These are phyloP conservation scores for Odontesthes bonariensis DNA, from an alignment of 2,113 vertebrate genomes.

Conservation along the genomic window DNA sequence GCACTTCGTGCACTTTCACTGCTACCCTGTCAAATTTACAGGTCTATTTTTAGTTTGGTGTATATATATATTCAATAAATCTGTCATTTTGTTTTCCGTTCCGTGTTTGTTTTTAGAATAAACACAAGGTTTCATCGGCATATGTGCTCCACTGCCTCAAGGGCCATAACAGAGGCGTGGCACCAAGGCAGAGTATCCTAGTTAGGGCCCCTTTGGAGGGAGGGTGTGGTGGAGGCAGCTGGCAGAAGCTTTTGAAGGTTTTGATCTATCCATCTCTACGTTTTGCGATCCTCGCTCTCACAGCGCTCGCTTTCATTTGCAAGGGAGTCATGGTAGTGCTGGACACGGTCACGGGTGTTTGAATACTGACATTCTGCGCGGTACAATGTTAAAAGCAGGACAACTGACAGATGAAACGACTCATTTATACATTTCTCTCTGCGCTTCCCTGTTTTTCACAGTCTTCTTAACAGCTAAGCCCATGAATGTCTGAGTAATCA, in stretches of 20 bases:
- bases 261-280: constrained; percentile 48
- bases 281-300: constrained; percentile 57
- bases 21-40: constrained; percentile 39
- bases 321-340: neutral
- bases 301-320: constrained; percentile 25
- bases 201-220: constrained; percentile 19
- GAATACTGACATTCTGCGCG: neutral
- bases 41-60: constrained; percentile 48
- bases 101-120: constrained; percentile 43
- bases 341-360: neutral
- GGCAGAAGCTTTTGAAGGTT: constrained; percentile 42
- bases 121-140: neutral
- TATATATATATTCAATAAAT: constrained; percentile 45
- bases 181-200: constrained; percentile 3
- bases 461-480: neutral
- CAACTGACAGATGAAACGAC: constrained; percentile 7
- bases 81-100: constrained; percentile 25
- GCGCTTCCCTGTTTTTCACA: too few relatives aligned
- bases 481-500: constrained; percentile 10
- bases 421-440: neutral
- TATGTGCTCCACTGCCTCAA: constrained; percentile 22
- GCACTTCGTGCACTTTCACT: constrained; percentile 31
- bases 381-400: constrained; percentile 1
- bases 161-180: constrained; percentile 1
- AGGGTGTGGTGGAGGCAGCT: constrained; percentile 56